These are phyloP conservation scores for Sclerodermus sp. DNA, from an alignment of 2,888 invertebrate genomes.

Conservation along the genomic window DNA sequence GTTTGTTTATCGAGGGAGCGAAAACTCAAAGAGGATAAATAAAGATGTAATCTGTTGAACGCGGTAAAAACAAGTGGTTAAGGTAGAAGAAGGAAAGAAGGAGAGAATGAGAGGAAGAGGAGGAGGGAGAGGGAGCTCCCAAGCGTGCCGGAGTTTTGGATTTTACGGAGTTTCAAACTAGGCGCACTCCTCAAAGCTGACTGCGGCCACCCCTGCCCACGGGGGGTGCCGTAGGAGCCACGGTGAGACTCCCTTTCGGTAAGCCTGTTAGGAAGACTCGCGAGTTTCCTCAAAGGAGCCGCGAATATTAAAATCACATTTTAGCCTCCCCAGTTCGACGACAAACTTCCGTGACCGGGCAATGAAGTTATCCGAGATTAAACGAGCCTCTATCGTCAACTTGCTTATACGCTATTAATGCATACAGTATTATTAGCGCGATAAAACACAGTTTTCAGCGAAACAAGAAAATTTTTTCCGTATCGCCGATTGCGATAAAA, in stretches of 20 bases:
- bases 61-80: not conserved
- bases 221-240: conserved; percentile 20
- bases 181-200: conserved; percentile 40
- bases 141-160: conserved; percentile 35
- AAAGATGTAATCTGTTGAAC: no score
- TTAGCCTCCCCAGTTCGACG: conserved; percentile 38
- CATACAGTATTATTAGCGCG: no score
- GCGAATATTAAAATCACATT: conserved; percentile 54
- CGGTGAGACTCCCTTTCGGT: conserved; percentile 24
- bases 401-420: conserved; percentile 13
- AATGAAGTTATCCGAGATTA: conserved; percentile 47
- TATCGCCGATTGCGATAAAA: no score
- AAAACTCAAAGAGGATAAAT: no score
- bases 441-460: no score
- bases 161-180: conserved; percentile 50
- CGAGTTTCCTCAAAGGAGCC: conserved; percentile 46
- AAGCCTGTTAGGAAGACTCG: conserved; percentile 49
- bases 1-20: no score
- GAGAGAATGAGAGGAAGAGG: conserved; percentile 7
- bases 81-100: conserved; percentile 1
- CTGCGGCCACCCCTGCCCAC: conserved; percentile 25
- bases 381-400: conserved; percentile 38
- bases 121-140: conserved; percentile 20
- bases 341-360: conserved; percentile 31
- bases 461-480: no score